Percentiles rank a stretch among this genome's conserved stretches.
phyloP scores from a whole-genome alignment of 2,888 invertebrate genomes.

The Thereva unica region DNA sequence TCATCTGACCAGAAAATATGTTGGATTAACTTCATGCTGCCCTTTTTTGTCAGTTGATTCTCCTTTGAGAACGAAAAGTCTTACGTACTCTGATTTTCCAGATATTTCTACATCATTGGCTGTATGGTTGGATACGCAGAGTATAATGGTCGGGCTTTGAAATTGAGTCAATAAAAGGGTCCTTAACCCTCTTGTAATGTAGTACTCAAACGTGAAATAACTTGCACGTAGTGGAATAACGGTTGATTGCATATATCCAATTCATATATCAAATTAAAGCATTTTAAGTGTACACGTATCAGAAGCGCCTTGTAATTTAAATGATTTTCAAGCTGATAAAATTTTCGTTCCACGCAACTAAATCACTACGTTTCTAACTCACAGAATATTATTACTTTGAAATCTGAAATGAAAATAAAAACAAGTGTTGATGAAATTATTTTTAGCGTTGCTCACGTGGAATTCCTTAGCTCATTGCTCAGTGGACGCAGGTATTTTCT shows the following conservation, averaged over 20 bases:
- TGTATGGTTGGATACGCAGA: constrained; percentile 32
- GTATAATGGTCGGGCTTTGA: constrained; percentile 19
- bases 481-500: no score
- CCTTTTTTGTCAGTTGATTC: constrained; percentile 32
- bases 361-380: no score
- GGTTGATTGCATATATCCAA: not conserved
- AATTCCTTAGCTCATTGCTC: no score
- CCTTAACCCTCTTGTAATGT: not conserved
- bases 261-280: no score
- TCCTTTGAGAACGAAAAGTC: constrained; percentile 16
- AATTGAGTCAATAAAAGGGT: constrained; percentile 22
- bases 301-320: no score
- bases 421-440: no score
- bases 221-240: not conserved
- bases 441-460: no score
- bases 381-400: no score
- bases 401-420: no score
- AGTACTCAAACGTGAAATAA: not conserved
- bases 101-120: constrained; percentile 40
- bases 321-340: no score
- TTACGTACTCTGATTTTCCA: constrained; percentile 25
- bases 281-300: no score
- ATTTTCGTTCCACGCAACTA: no score
- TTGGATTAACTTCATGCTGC: constrained; percentile 40
- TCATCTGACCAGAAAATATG: constrained; percentile 42